Percentiles rank a stretch among this genome's conserved stretches.
phyloP scores from a whole-genome alignment of 37 sponge, comb jelly and placozoan genomes.

The Trichoplax adhaerens region DNA sequence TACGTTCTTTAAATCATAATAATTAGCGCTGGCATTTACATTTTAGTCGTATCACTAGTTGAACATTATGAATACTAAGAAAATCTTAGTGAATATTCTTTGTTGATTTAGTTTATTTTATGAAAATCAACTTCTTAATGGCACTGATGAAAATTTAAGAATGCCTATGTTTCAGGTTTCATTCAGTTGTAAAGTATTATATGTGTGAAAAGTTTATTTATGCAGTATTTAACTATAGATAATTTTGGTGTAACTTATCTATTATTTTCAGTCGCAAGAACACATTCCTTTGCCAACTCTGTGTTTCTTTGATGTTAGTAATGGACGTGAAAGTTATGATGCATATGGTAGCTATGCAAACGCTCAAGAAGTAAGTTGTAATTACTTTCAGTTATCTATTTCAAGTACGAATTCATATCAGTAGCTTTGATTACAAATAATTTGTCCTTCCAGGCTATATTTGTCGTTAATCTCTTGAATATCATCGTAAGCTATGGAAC shows the following conservation, averaged over 20 bases:
- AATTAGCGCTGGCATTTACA: neutral
- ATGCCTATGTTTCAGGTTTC: conserved; percentile 7
- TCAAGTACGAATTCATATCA: too few relatives aligned
- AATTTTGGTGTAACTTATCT: neutral
- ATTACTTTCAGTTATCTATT: too few relatives aligned
- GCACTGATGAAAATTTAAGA: conserved; percentile 9
- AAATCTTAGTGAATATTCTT: neutral
- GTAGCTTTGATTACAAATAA: too few relatives aligned
- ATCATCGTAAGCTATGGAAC: too few relatives aligned
- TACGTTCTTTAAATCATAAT: neutral
- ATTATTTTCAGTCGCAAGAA: neutral
- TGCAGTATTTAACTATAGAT: neutral
- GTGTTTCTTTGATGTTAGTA: conserved; percentile 13
- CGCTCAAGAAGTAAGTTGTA: conserved; percentile 10
- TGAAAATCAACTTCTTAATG: conserved; percentile 11
- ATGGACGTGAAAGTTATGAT: conserved; percentile 5
- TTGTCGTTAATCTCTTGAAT: too few relatives aligned
- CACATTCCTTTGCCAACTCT: conserved; percentile 5
- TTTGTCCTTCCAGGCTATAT: too few relatives aligned
- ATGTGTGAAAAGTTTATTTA: too few relatives aligned
- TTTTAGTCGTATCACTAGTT: neutral
- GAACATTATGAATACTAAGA: neutral
- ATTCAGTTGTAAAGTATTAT: too few relatives aligned
- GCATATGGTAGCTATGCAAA: conserved; percentile 19
- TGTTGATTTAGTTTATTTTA: conserved; percentile 9